A percentile compares a stretch with the other conserved stretches of the same genome.
Conservation (phyloP, 2,797 vertebrate genomes). For the Odontamblyopus rebecca region DNA sequence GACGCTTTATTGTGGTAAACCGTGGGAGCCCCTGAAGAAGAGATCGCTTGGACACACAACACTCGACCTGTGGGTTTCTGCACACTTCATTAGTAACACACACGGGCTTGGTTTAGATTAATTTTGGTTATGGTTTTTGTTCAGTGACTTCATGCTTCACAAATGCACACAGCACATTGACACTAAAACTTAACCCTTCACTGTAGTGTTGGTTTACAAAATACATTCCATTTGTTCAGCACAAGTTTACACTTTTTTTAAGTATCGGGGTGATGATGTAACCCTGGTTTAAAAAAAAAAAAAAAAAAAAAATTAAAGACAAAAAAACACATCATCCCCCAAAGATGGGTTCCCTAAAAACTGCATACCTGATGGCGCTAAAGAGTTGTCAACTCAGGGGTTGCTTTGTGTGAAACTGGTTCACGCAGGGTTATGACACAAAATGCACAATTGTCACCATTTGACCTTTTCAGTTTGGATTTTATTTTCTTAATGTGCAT, state of each 20-base stretch:
- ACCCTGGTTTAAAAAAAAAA: constrained; percentile 49
- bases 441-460: constrained; percentile 70
- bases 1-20: constrained; percentile 46
- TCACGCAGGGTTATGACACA: constrained; percentile 60
- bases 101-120: constrained; percentile 31
- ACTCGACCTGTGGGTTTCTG: constrained; percentile 59
- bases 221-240: constrained; percentile 75
- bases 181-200: constrained; percentile 50
- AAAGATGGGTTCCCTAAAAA: constrained; percentile 55
- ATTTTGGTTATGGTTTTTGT: constrained; percentile 21
- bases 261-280: constrained; percentile 45
- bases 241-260: constrained; percentile 71
- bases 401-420: constrained; percentile 59
- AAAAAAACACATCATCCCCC: constrained; percentile 49
- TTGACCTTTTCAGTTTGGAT: constrained; percentile 51
- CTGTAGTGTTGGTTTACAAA: constrained; percentile 72
- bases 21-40: constrained; percentile 78
- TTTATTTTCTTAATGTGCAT: constrained; percentile 45
- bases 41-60: constrained; percentile 60
- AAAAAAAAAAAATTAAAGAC: constrained; percentile 38
- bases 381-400: constrained; percentile 77
- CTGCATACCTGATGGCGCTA: constrained; percentile 66
- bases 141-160: constrained; percentile 48
- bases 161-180: constrained; percentile 50
- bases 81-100: constrained; percentile 43